Evolutionary conservation across 1,140 invertebrate genomes (phyloP), one percentile per base, ranked within the genome.

Genomic region (Camponotus pennsylvanicus): DNA sequence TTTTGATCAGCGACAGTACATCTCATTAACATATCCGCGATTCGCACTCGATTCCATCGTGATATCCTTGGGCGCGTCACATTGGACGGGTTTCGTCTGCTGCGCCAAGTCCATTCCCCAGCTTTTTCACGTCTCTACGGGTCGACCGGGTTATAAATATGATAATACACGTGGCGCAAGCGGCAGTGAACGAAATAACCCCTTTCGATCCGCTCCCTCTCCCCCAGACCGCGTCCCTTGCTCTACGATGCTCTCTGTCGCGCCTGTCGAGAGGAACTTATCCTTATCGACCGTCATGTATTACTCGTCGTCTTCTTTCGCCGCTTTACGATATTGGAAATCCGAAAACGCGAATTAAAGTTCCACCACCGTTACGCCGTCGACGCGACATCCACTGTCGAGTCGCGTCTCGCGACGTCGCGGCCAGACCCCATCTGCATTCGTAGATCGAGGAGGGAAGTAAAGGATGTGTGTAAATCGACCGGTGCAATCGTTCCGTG

Each of bases 81-180:
- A 79, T 78, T 45, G 87, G 80, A 86, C 61, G 49, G 61, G 79
- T 87, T 66, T 34, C 66, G 34, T 57, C 76, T 71, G 32, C 40
- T 55, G 40, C 49, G 27, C 63, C 66, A 52, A 75, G 75, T 79
- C 66, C 80, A 75, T 85, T 75, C 52, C 64, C 37, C 61, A 59
- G 40, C 27, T 69, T 91, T 92, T 90, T 90, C 86, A 76, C 89
- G 86, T 91, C 83, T 87, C 86, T 82, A 64, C 67, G 89, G 92
- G 91, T 90, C 91, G 79, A 87, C 92, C 85, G 90, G 91, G 91
- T 93, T 93, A 93, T 93, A 93, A 93, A 93, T 93, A 93, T 93
- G 93, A 93, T 93, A 93, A 93, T 93, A 93, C 89, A 79, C 90
- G 80, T 79, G 67, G 86, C 91, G 90, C 88, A 88, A 88, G 87